Percentiles rank a stretch among this genome's conserved stretches.
Conservation (phyloP, 2,888 invertebrate species). For the Miltochrista miniata region DNA sequence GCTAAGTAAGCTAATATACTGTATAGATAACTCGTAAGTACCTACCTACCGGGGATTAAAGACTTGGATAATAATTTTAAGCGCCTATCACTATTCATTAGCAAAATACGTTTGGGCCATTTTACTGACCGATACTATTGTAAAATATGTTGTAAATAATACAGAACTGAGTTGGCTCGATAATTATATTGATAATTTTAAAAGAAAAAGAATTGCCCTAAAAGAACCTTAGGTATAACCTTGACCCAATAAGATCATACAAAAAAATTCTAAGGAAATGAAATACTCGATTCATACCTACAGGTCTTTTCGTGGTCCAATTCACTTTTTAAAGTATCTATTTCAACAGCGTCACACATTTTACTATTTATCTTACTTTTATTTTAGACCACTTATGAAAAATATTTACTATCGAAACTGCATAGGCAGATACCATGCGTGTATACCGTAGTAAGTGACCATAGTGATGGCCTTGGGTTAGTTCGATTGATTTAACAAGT, state of each 20-base stretch:
- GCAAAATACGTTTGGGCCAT: too few species aligned
- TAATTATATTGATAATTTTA: too few species aligned
- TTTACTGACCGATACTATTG: too few species aligned
- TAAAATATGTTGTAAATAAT: too few species aligned
- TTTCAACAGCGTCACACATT: constrained; percentile 72
- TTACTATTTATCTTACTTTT: constrained; percentile 13
- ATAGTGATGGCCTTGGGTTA: constrained; percentile 19
- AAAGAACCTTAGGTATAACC: neutral
- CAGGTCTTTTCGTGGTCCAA: constrained; percentile 76
- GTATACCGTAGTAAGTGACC: constrained; percentile 15
- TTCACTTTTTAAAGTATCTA: constrained; percentile 73
- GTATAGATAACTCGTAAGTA: too few species aligned
- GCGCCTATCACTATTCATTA: too few species aligned
- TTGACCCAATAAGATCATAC: neutral
- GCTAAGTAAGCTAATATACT: too few species aligned
- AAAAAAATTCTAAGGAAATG: neutral
- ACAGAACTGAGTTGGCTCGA: too few species aligned
- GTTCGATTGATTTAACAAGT: constrained; percentile 45
- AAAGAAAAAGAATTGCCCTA: too few species aligned
- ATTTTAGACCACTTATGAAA: neutral
- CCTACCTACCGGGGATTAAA: too few species aligned
- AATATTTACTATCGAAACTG: constrained; percentile 22
- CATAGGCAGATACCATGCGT: neutral
- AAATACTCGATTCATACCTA: constrained; percentile 59
- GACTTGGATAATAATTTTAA: too few species aligned